Percentiles rank a stretch among this genome's conserved stretches.
Conservation (phyloP, 2,113 vertebrate species). For the Recurvirostra avosetta region DNA sequence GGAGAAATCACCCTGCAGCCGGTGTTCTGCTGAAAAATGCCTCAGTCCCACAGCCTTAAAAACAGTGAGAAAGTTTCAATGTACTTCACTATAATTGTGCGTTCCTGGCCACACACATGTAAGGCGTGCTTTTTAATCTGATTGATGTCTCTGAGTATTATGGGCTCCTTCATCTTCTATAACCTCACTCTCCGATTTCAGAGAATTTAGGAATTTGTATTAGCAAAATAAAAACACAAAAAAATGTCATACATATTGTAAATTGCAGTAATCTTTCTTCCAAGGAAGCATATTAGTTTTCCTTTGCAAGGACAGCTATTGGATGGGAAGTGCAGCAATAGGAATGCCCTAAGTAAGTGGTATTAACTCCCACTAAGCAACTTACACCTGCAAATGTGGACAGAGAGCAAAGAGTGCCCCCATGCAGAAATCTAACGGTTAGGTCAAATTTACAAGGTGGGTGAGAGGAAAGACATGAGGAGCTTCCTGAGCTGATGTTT, state of each 20-base stretch:
- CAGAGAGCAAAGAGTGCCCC: background rate
- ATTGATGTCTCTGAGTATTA: background rate
- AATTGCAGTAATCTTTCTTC: background rate
- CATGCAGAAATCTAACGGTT: background rate
- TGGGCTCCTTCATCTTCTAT: background rate
- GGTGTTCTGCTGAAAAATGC: accelerated
- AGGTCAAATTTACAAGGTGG: background rate
- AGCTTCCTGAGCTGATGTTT: background rate
- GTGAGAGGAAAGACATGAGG: background rate
- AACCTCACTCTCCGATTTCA: background rate
- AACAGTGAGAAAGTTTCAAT: background rate
- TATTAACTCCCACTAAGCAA: background rate
- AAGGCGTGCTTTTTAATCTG: background rate
- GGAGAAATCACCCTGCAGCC: background rate
- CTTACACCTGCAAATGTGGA: background rate
- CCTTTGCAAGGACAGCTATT: background rate
- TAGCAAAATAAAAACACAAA: background rate
- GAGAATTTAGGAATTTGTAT: background rate
- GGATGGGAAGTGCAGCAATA: background rate
- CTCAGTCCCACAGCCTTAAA: background rate
- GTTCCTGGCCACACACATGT: background rate
- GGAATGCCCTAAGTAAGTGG: background rate
- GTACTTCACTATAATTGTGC: background rate
- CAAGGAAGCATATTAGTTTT: background rate
- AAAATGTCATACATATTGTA: background rate